A percentile compares a stretch with the other conserved stretches of the same genome.
Evolutionary conservation across 2,797 vertebrate species (phyloP).

Genomic region (Microctenopoma stevenorrisi): DNA sequence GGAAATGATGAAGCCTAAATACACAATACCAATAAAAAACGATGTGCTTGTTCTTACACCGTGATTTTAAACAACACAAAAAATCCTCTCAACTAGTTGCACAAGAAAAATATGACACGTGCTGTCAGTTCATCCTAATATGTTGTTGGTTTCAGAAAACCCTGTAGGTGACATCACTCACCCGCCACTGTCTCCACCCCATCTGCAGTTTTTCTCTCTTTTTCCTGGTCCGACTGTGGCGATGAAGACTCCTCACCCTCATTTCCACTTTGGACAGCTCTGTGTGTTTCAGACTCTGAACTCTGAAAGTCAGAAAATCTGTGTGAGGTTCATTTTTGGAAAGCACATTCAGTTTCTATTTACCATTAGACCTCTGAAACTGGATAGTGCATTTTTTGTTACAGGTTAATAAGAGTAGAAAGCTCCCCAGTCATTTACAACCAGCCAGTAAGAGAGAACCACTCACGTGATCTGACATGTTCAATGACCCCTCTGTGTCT

Average conservation of each 20-base stretch:
- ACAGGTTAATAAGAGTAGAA: too few relatives aligned
- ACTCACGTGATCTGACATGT: slow-evolving; percentile 85
- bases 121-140: too few relatives aligned
- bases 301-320: slow-evolving; percentile 70
- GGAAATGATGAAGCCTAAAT: neutral
- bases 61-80: too few relatives aligned
- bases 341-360: too few relatives aligned
- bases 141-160: neutral
- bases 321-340: neutral
- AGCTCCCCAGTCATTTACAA: too few relatives aligned
- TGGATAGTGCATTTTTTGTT: too few relatives aligned
- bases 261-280: slow-evolving; percentile 74
- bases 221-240: slow-evolving; percentile 80
- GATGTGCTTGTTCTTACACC: neutral
- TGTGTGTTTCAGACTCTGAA: slow-evolving; percentile 77
- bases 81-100: too few relatives aligned
- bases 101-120: too few relatives aligned
- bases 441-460: slow-evolving; percentile 8
- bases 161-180: slow-evolving; percentile 30
- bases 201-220: slow-evolving; percentile 75
- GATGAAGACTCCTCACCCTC: slow-evolving; percentile 82
- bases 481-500: slow-evolving; percentile 77
- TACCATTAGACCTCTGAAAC: too few relatives aligned
- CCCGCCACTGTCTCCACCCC: slow-evolving; percentile 66
- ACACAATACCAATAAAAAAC: neutral